Evolutionary conservation across 2,113 vertebrate genomes (phyloP).

Genomic region (Saimiri boliviensis): DNA sequence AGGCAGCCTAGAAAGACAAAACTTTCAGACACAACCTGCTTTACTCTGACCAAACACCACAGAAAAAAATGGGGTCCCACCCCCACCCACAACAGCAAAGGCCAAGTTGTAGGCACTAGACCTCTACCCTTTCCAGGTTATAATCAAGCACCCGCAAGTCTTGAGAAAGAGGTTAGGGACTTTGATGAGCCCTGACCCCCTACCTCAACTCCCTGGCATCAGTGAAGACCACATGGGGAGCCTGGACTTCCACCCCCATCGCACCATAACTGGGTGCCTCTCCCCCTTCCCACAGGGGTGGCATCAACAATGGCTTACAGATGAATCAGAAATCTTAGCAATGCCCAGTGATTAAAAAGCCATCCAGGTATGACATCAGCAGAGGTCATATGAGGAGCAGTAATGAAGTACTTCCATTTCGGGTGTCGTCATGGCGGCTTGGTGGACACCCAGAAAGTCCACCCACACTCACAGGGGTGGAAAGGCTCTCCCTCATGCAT

Average conservation of each 20-base stretch:
- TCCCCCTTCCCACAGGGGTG: neutral
- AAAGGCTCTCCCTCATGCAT: rapidly evolving
- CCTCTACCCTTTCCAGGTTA: rapidly evolving
- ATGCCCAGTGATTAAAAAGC: neutral
- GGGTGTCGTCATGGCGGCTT: neutral
- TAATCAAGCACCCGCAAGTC: neutral
- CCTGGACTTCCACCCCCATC: neutral
- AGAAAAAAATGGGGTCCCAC: neutral
- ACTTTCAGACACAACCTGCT: neutral
- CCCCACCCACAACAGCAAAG: neutral
- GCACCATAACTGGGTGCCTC: neutral
- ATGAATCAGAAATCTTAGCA: neutral
- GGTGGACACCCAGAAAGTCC: neutral
- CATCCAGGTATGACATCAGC: rapidly evolving
- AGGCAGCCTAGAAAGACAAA: neutral
- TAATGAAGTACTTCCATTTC: neutral
- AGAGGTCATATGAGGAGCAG: neutral
- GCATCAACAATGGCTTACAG: neutral
- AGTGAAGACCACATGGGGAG: neutral
- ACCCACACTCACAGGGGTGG: neutral
- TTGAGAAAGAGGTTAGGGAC: neutral
- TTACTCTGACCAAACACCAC: neutral
- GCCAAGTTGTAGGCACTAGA: neutral
- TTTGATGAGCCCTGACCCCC: neutral
- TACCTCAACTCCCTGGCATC: neutral